These are phyloP conservation scores for Xylophagus ater DNA, from an alignment of 2,888 invertebrate genomes.

Conservation along the genomic window DNA sequence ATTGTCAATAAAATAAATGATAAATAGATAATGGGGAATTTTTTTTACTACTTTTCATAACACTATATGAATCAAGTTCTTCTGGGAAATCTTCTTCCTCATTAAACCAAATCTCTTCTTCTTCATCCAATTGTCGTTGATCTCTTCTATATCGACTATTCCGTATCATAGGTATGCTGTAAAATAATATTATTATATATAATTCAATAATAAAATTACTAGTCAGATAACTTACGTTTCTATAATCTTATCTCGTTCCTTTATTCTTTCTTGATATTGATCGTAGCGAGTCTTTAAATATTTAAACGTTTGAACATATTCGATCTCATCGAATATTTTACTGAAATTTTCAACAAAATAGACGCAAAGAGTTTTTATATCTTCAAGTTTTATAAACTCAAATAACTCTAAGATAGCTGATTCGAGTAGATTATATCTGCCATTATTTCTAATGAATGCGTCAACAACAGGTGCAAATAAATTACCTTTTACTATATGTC, in stretches of 20 bases:
- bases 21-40: too few species aligned
- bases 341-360: slow-evolving; percentile 96
- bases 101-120: slow-evolving; percentile 98
- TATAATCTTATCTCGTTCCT: slow-evolving; percentile 69
- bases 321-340: slow-evolving; percentile 84
- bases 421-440: slow-evolving; percentile 96
- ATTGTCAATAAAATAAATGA: too few species aligned
- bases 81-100: slow-evolving; percentile 91
- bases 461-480: slow-evolving; percentile 93
- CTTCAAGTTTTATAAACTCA: slow-evolving; percentile 94
- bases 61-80: slow-evolving; percentile 42
- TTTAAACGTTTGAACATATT: slow-evolving; percentile 98
- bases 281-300: slow-evolving; percentile 78
- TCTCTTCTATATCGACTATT: slow-evolving; percentile 75
- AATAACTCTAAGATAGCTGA: slow-evolving; percentile 98
- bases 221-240: slow-evolving; percentile 46
- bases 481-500: slow-evolving; percentile 89
- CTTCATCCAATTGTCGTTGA: slow-evolving; percentile 88
- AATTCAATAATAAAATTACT: background rate
- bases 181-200: slow-evolving; percentile 6
- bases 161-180: slow-evolving; percentile 54
- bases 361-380: slow-evolving; percentile 78
- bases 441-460: slow-evolving; percentile 92
- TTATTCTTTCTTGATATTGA: slow-evolving; percentile 82
- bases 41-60: slow-evolving; percentile 35